Evolutionary conservation across 2,113 vertebrate species (phyloP).

Genomic region (Strigops habroptila): DNA sequence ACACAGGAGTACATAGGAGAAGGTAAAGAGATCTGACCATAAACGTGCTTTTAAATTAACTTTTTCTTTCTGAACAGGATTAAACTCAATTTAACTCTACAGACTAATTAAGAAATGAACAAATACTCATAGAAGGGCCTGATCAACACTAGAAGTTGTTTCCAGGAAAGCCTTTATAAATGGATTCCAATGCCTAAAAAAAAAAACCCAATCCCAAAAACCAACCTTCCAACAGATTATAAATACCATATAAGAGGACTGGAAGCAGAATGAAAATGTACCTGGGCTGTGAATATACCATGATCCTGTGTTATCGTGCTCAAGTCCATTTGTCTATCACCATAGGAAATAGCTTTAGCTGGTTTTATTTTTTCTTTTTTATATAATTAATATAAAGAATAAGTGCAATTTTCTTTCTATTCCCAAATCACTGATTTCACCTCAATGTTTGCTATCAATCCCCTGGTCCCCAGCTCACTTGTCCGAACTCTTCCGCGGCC

Average conservation of each 20-base stretch:
- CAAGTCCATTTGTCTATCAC: conserved; percentile 44
- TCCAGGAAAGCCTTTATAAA: conserved; percentile 49
- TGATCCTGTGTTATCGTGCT: conserved; percentile 28
- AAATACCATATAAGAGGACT: conserved; percentile 29
- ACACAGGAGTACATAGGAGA: neutral
- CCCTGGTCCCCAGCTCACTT: conserved; percentile 75
- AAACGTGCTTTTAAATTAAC: conserved; percentile 24
- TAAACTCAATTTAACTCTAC: conserved; percentile 62
- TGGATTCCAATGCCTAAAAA: conserved; percentile 3
- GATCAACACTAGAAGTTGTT: conserved; percentile 15
- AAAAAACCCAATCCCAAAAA: neutral
- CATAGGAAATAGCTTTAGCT: conserved; percentile 63
- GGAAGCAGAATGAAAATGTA: conserved; percentile 51
- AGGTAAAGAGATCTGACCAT: neutral
- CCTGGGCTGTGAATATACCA: conserved; percentile 45
- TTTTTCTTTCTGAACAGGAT: neutral
- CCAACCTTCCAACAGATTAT: neutral
- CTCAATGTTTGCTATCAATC: neutral
- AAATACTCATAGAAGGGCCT: conserved; percentile 26
- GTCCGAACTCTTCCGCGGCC: conserved; percentile 91
- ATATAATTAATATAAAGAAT: conserved; percentile 77
- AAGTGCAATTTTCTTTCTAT: conserved; percentile 80
- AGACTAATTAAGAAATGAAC: conserved; percentile 52
- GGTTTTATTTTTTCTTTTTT: neutral
- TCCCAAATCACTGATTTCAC: neutral